Evolutionary conservation across 1,140 invertebrate species (phyloP).

Genomic region (Andrena cerasifolii): DNA sequence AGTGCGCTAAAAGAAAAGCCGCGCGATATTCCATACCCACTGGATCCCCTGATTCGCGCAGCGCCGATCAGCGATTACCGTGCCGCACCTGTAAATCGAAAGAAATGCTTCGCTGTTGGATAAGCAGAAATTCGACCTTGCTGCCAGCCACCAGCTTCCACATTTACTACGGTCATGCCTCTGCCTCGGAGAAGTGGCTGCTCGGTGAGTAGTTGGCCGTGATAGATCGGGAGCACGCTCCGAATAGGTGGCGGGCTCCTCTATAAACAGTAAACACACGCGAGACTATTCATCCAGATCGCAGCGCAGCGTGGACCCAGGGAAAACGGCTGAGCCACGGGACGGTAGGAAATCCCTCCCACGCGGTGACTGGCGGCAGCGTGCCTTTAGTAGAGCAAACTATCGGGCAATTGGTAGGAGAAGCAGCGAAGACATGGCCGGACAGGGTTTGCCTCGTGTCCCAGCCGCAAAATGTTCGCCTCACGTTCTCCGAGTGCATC

Average conservation of each 20-base stretch:
- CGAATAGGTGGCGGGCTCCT: too few relatives aligned
- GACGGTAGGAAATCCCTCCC: background rate
- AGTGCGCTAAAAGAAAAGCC: too few relatives aligned
- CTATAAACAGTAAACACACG: background rate
- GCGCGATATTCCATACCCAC: too few relatives aligned
- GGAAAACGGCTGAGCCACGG: background rate
- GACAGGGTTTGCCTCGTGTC: slow-evolving; percentile 85
- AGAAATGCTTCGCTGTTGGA: slow-evolving; percentile 3
- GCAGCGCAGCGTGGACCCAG: background rate
- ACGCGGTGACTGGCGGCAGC: slow-evolving; percentile 73
- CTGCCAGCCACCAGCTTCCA: too few relatives aligned
- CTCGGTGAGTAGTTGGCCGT: slow-evolving; percentile 2
- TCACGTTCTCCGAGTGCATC: slow-evolving; percentile 86
- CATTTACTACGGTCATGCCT: background rate
- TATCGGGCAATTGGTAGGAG: slow-evolving; percentile 85
- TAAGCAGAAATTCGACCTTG: background rate
- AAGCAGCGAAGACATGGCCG: slow-evolving; percentile 83
- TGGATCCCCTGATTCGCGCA: too few relatives aligned
- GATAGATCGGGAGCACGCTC: background rate
- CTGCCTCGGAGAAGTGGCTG: too few relatives aligned
- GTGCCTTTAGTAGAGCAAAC: slow-evolving; percentile 85
- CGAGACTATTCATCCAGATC: background rate
- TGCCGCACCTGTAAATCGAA: background rate
- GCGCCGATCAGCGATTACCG: too few relatives aligned
- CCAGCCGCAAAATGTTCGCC: slow-evolving; percentile 83